Evolutionary conservation across 2,888 invertebrate genomes (phyloP).

Genomic region (Orchestes rusci): DNA sequence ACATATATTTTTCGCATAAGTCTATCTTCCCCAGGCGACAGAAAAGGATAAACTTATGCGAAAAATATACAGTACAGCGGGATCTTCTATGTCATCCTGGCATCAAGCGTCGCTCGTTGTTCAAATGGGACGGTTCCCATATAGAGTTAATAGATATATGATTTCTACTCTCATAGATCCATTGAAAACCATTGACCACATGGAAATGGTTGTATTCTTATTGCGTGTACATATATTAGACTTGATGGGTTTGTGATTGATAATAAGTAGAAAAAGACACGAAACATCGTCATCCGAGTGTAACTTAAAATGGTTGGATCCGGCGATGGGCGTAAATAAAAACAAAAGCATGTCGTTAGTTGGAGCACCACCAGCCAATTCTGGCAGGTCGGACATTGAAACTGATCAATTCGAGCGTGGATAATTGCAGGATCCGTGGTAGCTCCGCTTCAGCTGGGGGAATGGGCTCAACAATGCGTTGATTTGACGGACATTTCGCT

Average conservation of each 20-base stretch:
- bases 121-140: no score
- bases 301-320: conserved; percentile 33
- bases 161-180: background rate
- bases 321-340: conserved; percentile 21
- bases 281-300: conserved; percentile 25
- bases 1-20: no score
- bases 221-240: background rate
- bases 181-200: background rate
- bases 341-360: conserved; percentile 12
- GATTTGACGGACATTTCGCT: no score
- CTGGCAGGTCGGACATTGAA: conserved; percentile 10
- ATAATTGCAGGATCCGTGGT: conserved; percentile 12
- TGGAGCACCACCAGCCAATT: conserved; percentile 7
- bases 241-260: background rate
- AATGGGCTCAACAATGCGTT: conserved; percentile 8
- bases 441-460: conserved; percentile 1
- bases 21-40: no score
- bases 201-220: background rate
- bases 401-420: conserved; percentile 11
- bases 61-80: no score
- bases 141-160: no score
- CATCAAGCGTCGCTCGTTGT: no score
- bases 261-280: background rate
- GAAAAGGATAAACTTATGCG: no score
- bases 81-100: no score